Evolutionary conservation across 2,113 vertebrate genomes (phyloP), one percentile per base, ranked within the genome.

Genomic region (Zapus hudsonius): DNA sequence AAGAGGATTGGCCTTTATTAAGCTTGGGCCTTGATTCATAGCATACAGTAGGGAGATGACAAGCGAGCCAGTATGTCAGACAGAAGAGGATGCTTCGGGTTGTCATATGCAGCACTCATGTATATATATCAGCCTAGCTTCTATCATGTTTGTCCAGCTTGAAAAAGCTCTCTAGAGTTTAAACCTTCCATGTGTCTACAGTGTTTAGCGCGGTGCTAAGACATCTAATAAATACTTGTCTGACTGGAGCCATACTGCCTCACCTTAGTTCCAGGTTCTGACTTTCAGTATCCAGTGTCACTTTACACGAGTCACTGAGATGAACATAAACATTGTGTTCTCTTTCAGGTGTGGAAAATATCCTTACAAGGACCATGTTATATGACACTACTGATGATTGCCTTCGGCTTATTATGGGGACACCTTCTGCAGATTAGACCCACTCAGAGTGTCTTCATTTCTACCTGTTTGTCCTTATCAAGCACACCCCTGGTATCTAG

Each of bases 401-500:
- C 97, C 11, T 98, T 98, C 11, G 99, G 99, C 84, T 97, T 99
- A 70, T 40, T 99, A 0, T 99, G 99, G 99, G 99, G 99, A 66
- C 98, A 99, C 87, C 97, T 99, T 47, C 97, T 99, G n/a, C 98
- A 93, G 64, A 99, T 99, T 91, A 98, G 98, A 84, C 98, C 99
- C 93, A 98, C 99, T 4, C 99, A 99, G 97, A 99, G 98, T 0
- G 98, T 99, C 97, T 99, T 99, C 96, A 98, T 99, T 95, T 99
- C 99, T 59, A 98, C 98, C 36, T 99, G 99, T 97, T 97, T 99
- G 78, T 99, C 99, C 82, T 97, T 99, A 93, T 99, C 99, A 57
- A 99, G 99, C 98, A 99, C 99, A 0, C 99, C 99, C 0, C 90
- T 99, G 10, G 99, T 99, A 94, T 99, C 99, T 79, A 98, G 99